phyloP scores from a whole-genome alignment of 2,113 vertebrate species.

The Rhabdomys dilectus region DNA sequence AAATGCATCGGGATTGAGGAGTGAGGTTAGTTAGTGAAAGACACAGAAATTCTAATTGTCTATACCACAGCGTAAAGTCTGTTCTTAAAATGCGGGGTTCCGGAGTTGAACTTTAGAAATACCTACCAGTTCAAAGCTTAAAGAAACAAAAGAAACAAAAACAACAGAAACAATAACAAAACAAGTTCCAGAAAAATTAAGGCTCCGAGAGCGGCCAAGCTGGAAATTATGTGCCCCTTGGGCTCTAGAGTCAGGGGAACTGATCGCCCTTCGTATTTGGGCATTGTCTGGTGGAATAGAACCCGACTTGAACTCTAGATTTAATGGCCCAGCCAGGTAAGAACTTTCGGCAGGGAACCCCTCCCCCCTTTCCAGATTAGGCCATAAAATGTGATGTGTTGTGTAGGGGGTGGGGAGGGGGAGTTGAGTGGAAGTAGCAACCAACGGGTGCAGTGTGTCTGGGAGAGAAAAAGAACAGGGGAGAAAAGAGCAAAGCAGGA shows the following conservation, averaged over 20 bases:
- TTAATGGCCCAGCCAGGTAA: not conserved
- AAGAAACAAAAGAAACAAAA: constrained; percentile 7
- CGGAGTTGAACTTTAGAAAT: constrained; percentile 35
- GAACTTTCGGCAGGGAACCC: not conserved
- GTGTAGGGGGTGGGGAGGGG: constrained; percentile 40
- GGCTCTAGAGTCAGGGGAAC: not conserved
- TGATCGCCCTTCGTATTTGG: not conserved
- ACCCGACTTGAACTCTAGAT: not conserved
- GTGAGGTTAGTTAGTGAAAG: not conserved
- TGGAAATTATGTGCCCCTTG: not conserved
- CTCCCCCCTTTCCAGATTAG: not conserved
- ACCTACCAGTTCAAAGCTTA: not conserved
- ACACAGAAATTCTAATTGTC: not conserved
- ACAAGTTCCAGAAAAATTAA: not conserved
- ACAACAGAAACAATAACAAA: constrained; percentile 20
- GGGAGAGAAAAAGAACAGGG: constrained; percentile 19
- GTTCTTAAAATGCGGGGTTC: constrained; percentile 16
- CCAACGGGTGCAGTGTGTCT: not conserved
- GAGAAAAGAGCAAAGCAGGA: constrained; percentile 46
- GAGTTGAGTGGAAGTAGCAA: constrained; percentile 2
- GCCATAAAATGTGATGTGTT: constrained; percentile 52
- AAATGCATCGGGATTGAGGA: not conserved
- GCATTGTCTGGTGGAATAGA: not conserved
- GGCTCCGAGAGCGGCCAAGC: not conserved
- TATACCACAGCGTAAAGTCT: not conserved